A percentile compares a stretch with the other conserved stretches of the same genome.
Evolutionary conservation across 2,888 invertebrate genomes (phyloP).

Genomic region (Cryptus armator): DNA sequence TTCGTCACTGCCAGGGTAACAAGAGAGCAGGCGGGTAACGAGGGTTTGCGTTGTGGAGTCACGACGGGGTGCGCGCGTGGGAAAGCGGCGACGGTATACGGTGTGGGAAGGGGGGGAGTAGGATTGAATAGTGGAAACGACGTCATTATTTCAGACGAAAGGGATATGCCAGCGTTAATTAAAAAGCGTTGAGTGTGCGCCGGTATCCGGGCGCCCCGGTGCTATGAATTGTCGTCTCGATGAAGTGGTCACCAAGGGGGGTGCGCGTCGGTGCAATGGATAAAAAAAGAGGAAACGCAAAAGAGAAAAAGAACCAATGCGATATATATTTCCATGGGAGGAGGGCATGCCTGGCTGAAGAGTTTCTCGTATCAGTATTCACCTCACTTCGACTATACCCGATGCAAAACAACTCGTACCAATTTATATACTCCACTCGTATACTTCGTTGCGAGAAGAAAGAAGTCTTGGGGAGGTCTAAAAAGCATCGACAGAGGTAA

Average conservation of each 20-base stretch:
- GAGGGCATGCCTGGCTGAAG: neutral
- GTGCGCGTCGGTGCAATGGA: neutral
- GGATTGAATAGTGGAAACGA: slow-evolving; percentile 57
- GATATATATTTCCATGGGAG: neutral
- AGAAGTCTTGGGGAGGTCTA: neutral
- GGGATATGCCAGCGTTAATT: slow-evolving; percentile 66
- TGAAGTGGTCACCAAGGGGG: slow-evolving; percentile 51
- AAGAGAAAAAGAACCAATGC: neutral
- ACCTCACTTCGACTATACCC: neutral
- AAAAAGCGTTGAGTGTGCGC: slow-evolving; percentile 62
- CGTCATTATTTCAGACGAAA: slow-evolving; percentile 67
- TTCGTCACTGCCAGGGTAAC: slow-evolving; percentile 58
- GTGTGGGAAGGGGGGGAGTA: neutral
- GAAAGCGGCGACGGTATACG: neutral
- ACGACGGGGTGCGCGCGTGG: neutral
- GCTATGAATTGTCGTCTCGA: slow-evolving; percentile 59
- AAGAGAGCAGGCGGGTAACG: neutral
- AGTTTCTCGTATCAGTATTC: slow-evolving; percentile 14
- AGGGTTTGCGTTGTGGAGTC: slow-evolving; percentile 27
- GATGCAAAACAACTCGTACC: slow-evolving; percentile 17
- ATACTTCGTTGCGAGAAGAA: neutral
- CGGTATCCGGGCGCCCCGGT: slow-evolving; percentile 45
- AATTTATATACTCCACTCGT: slow-evolving; percentile 36
- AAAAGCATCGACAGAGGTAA: slow-evolving; percentile 7
- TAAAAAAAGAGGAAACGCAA: slow-evolving; percentile 17